Base-by-base conservation (phyloP, 2,888 invertebrate species). In the Pammene fasciana region DNA sequence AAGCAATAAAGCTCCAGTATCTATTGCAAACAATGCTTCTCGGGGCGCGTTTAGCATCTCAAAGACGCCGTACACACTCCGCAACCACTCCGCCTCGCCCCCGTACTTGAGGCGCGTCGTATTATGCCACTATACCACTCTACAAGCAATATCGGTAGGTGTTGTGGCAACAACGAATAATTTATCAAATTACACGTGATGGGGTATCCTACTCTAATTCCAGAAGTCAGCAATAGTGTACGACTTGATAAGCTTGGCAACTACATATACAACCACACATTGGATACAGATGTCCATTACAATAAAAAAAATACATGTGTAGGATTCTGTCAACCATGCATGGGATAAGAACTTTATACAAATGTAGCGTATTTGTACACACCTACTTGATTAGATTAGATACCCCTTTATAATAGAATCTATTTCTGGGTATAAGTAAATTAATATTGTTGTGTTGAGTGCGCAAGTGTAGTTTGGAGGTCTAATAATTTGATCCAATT, bases 1-100 rank as follows among this genome's bases (percentile, higher is more conserved):
- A 82, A 80, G 84, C 83, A 84, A 85, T 86, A 86, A 85, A 86
- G 80, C 75, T 78, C 75, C 77, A 78, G 75, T 76, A 78, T 75
- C 79, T 78, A 72, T 78, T 76, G 70, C 72, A 82, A 85, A 84
- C 86, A 85, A 79, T 82, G 82, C 84, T 82, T 76, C 79, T 82
- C 76, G 77, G 77, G 76, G 78, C 78, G 74, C 76, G 82, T 81
- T 86, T 86, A 84, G 81, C 84, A 86, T 86, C 79, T 84, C 86
- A 84, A 85, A 86, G 83, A 79, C 79, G 73, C 74, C 73, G 74
- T 75, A 75, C 70, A 74, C 77, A 73, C 74, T 73, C 73, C 60
- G 34, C 75, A 74, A 64, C 66, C 68, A 34, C 67, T 26, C 56
- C 50, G 62, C 59, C 45, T 60, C 71, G 64, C 72, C 67, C 71